Percentiles rank a stretch among this genome's conserved stretches.
Evolutionary conservation across 1,140 invertebrate genomes (phyloP).

Genomic region (Globodera ellingtonae): DNA sequence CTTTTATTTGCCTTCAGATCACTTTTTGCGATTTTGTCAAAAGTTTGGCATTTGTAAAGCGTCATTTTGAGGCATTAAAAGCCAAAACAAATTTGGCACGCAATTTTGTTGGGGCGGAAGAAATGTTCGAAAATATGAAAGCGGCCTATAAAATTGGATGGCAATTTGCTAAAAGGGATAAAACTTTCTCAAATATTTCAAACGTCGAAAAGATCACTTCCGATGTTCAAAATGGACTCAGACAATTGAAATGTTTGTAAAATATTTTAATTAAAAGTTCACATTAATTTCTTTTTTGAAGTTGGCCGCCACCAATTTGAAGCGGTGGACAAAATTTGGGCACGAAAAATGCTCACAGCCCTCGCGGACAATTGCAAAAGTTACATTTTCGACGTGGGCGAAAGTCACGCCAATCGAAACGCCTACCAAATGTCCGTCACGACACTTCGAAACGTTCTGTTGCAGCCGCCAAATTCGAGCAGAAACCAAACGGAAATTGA

Average conservation of each 20-base stretch:
- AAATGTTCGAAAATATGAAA: not conserved
- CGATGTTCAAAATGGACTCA: not conserved
- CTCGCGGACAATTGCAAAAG: not conserved
- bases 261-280: not conserved
- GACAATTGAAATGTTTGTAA: not conserved
- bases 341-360: not conserved
- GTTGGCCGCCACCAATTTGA: not conserved
- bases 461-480: not conserved
- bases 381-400: not conserved
- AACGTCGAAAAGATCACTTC: not conserved
- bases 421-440: not conserved
- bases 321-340: not conserved
- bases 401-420: not conserved
- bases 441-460: not conserved
- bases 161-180: not conserved
- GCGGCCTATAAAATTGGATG: not conserved
- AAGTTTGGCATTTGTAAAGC: not conserved
- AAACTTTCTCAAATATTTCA: not conserved
- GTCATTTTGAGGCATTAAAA: not conserved
- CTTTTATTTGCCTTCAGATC: not conserved
- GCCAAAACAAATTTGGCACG: not conserved
- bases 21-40: not conserved
- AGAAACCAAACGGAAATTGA: not conserved
- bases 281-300: not conserved
- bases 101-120: not conserved